Percentiles rank a stretch among this genome's conserved stretches.
Conservation (phyloP, 2,113 vertebrate genomes). For the Sterrhoptilus dennistouni region DNA sequence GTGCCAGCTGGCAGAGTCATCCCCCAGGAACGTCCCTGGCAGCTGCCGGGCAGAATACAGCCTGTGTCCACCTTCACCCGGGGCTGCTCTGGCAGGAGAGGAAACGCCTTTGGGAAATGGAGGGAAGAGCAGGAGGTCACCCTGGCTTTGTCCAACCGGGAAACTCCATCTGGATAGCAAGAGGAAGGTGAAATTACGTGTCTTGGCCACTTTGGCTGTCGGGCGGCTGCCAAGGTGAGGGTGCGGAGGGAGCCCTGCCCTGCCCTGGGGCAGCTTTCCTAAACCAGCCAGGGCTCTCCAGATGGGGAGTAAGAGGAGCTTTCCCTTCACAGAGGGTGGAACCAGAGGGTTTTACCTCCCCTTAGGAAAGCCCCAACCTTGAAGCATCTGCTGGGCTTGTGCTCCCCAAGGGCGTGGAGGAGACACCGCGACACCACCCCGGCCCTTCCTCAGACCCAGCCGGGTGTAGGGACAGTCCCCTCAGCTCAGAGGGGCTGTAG, state of each 20-base stretch:
- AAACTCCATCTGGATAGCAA: neutral
- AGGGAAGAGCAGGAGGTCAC: neutral
- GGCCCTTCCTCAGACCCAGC: neutral
- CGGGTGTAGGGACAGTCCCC: neutral
- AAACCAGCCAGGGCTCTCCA: neutral
- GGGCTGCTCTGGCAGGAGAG: neutral
- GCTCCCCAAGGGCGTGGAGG: neutral
- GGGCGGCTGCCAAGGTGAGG: neutral
- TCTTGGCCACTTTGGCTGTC: fast-evolving
- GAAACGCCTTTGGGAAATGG: neutral
- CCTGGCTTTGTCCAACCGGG: neutral
- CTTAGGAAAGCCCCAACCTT: neutral
- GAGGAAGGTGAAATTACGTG: neutral
- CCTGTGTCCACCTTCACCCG: neutral
- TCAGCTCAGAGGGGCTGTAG: neutral
- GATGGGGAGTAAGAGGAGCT: fast-evolving
- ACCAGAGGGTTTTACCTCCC: fast-evolving
- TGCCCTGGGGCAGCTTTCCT: neutral
- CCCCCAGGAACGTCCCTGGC: neutral
- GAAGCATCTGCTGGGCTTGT: neutral
- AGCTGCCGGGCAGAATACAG: neutral
- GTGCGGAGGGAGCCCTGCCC: neutral
- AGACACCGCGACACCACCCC: neutral
- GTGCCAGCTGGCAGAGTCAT: neutral
- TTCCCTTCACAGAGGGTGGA: neutral